A percentile compares a stretch with the other conserved stretches of the same genome.
Evolutionary conservation across 2,797 vertebrate genomes (phyloP).

Genomic region (Spondyliosoma cantharus): DNA sequence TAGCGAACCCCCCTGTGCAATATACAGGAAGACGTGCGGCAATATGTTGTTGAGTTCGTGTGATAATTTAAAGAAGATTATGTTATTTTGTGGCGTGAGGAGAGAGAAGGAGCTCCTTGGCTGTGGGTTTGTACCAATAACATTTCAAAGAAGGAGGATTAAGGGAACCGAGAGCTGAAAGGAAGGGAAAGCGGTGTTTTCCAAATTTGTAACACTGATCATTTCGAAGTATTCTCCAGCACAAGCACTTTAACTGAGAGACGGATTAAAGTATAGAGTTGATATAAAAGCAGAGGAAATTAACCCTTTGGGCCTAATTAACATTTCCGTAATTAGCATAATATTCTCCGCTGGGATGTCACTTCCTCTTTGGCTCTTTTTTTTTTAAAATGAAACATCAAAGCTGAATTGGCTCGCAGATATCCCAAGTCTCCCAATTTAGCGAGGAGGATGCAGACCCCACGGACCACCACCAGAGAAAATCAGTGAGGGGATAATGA

Average conservation of each 20-base stretch:
- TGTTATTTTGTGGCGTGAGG: constrained; percentile 45
- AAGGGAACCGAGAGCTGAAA: constrained; percentile 75
- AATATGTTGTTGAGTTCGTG: constrained; percentile 27
- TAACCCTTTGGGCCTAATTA: constrained; percentile 85
- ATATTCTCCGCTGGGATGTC: constrained; percentile 78
- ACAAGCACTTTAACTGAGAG: constrained; percentile 65
- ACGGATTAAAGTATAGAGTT: constrained; percentile 73
- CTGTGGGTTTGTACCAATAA: constrained; percentile 69
- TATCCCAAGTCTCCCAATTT: constrained; percentile 77
- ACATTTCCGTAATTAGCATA: constrained; percentile 82
- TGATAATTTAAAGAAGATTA: constrained; percentile 54
- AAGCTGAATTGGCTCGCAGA: constrained; percentile 75
- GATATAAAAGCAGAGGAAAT: constrained; percentile 76
- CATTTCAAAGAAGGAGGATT: constrained; percentile 77
- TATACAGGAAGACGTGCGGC: not conserved
- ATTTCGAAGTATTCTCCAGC: constrained; percentile 67
- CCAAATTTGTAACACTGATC: constrained; percentile 67
- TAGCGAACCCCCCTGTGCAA: constrained; percentile 7
- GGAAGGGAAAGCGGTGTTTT: constrained; percentile 66
- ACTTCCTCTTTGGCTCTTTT: constrained; percentile 66
- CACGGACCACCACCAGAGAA: constrained; percentile 65
- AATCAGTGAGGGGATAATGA: constrained; percentile 60
- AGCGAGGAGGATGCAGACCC: constrained; percentile 67
- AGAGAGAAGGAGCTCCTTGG: constrained; percentile 42
- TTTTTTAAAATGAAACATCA: constrained; percentile 77